Evolutionary conservation across 2,797 vertebrate genomes (phyloP), one percentile per base, ranked within the genome.

Genomic region (Artibeus jamaicensis): DNA sequence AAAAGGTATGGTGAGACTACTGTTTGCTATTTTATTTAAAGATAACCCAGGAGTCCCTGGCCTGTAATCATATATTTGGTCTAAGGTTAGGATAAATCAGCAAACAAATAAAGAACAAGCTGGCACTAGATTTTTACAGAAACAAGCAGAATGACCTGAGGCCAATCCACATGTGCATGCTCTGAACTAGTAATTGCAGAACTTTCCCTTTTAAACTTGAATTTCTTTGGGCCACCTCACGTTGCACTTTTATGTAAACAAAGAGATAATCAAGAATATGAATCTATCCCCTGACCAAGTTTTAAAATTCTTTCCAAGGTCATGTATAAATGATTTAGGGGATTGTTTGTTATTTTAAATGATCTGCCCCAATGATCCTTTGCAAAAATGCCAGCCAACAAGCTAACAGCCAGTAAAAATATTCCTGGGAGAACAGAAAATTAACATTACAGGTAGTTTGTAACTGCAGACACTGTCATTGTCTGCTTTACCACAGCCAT

Each of bases 261-360:
- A 78, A 89, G 57, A 86, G 67, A 88, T 68, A 89, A 95, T 70
- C 24, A 73, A 55, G 29, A 91, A 83, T 44, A 26, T 71, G 76
- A 87, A 77, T 79, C n/a, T 50, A 55, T 84, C 22, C 10, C 9
- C 26, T 71, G 11, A n/a, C 9, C 10, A 37, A 79, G n/a, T 67
- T 86, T 89, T 77, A 79, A 67, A 59, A 90, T 67, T 70, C 37
- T 84, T 94, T 76, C 1, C 74, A 93, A 97, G 78, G 85, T 76
- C 48, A 59, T 10, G 42, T 44, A 83, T 82, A 85, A 89, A 88
- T 89, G 34, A 90, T 68, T 90, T 93, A 79, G 26, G 65, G 29
- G 9, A 21, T 29, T 94, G 32, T 83, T 34, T 88, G n/a, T 79
- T 93, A 86, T 95, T 89, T 95, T 86, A 92, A 94, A 96, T 92